phyloP scores from a whole-genome alignment of 1,140 invertebrate species.

The Protaetia brevitarsis region DNA sequence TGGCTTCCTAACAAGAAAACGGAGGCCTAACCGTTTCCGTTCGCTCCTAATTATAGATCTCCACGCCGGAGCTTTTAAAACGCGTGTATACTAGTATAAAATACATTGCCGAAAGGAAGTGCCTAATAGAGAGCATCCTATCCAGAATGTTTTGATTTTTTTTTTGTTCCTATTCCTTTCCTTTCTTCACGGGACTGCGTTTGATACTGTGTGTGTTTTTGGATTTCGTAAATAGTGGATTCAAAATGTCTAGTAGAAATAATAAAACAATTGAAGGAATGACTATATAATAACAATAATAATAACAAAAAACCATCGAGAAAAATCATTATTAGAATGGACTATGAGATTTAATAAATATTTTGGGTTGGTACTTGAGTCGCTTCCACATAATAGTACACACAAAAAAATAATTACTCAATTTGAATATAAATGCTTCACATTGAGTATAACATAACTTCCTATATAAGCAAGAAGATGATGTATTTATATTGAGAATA shows the following conservation, averaged over 20 bases:
- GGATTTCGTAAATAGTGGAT: neutral
- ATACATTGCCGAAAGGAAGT: slow-evolving; percentile 22
- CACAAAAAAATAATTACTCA: no score
- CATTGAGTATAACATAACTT: no score
- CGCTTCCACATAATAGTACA: no score
- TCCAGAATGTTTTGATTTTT: slow-evolving; percentile 18
- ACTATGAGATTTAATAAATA: no score
- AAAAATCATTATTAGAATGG: no score
- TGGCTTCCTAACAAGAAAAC: slow-evolving; percentile 22
- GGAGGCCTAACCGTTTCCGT: slow-evolving; percentile 17
- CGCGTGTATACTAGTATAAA: slow-evolving; percentile 9
- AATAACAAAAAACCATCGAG: no score
- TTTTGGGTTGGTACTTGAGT: no score
- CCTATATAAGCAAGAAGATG: no score
- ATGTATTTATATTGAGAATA: no score
- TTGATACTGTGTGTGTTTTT: neutral
- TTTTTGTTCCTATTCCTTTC: neutral
- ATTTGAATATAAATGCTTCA: no score
- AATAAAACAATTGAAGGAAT: neutral
- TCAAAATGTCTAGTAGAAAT: neutral
- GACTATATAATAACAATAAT: no score
- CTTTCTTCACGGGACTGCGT: neutral
- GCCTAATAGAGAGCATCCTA: slow-evolving; percentile 21
- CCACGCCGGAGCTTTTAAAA: slow-evolving; percentile 11
- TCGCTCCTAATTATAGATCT: slow-evolving; percentile 22